A percentile compares a stretch with the other conserved stretches of the same genome.
These are phyloP conservation scores for Varanus salvator DNA, from an alignment of 2,113 vertebrate species.

Conservation along the genomic window DNA sequence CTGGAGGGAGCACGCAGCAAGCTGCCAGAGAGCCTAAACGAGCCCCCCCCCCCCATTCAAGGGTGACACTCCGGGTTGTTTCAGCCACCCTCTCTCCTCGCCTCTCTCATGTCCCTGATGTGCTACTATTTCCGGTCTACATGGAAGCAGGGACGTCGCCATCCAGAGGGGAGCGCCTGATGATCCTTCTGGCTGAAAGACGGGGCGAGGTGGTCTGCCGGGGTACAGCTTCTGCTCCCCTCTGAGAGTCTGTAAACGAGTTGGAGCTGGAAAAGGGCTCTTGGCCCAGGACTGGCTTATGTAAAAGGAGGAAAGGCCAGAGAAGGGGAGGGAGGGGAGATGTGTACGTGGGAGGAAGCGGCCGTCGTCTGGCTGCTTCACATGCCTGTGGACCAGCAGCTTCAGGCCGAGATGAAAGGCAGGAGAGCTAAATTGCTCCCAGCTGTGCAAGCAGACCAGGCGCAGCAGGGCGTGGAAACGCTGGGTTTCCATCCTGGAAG, in stretches of 20 bases:
- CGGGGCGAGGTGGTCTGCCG: neutral
- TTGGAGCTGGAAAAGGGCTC: neutral
- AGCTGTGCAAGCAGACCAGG: slow-evolving; percentile 2
- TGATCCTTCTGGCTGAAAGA: neutral
- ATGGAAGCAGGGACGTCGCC: neutral
- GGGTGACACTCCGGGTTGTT: neutral
- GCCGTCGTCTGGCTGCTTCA: neutral
- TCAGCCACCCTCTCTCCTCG: neutral
- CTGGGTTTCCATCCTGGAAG: neutral
- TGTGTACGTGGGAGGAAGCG: neutral
- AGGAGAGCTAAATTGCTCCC: neutral
- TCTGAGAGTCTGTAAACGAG: neutral
- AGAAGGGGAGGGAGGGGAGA: neutral
- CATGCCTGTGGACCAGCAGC: neutral
- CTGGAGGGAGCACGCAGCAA: neutral
- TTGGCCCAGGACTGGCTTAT: neutral
- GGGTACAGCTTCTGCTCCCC: neutral
- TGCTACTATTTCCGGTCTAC: neutral
- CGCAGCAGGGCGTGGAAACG: neutral
- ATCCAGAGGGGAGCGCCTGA: neutral
- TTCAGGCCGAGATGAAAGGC: neutral
- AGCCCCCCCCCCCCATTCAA: neutral
- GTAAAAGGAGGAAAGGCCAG: too few species aligned
- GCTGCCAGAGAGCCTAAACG: neutral
- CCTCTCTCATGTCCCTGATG: neutral